A percentile compares a stretch with the other conserved stretches of the same genome.
Conservation (phyloP, 2,888 invertebrate species). For the Scaeva pyrastri region DNA sequence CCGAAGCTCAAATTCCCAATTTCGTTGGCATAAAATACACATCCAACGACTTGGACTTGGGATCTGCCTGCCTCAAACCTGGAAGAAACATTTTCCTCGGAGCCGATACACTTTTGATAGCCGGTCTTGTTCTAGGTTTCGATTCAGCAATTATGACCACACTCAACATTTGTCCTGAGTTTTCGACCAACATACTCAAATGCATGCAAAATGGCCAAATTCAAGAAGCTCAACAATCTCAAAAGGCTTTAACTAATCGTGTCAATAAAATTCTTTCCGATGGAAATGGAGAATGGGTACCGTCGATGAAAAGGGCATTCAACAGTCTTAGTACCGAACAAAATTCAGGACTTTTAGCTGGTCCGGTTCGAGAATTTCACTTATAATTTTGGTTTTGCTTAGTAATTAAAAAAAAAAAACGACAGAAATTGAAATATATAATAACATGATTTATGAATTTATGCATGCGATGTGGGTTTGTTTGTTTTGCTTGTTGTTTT, state of each 20-base stretch:
- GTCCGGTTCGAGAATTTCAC: conserved; percentile 62
- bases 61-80: conserved; percentile 86
- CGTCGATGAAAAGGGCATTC: conserved; percentile 77
- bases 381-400: conserved; percentile 12
- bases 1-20: conserved; percentile 87
- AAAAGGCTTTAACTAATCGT: conserved; percentile 57
- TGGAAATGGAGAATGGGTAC: conserved; percentile 77
- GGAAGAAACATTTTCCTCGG: conserved; percentile 87
- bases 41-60: conserved; percentile 89
- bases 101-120: conserved; percentile 87
- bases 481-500: too few relatives aligned
- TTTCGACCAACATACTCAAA: conserved; percentile 54
- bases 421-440: conserved; percentile 3
- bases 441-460: conserved; percentile 35
- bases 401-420: conserved; percentile 9
- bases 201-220: conserved; percentile 50
- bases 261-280: conserved; percentile 66
- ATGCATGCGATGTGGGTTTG: too few relatives aligned
- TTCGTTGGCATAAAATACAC: conserved; percentile 94
- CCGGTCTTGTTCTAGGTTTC: conserved; percentile 88
- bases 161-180: conserved; percentile 87
- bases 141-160: conserved; percentile 90
- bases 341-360: conserved; percentile 49
- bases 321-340: conserved; percentile 35
- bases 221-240: conserved; percentile 54